Percentiles rank a stretch among this genome's conserved stretches.
phyloP scores from a whole-genome alignment of 2,797 vertebrate genomes.

The Rhyacichthys aspro region DNA sequence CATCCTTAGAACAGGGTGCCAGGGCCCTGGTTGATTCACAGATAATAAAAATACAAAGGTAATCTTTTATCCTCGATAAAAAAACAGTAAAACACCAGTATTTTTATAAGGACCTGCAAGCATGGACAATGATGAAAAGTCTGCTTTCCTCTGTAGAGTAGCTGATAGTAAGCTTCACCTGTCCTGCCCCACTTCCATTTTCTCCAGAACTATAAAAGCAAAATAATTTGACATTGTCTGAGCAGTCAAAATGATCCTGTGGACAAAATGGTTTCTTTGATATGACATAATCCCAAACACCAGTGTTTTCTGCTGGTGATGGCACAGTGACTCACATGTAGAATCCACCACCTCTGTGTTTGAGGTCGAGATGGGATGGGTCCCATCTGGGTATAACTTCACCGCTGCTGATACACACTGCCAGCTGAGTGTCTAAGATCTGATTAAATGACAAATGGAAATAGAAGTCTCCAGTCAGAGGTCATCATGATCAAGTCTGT shows the following conservation, averaged over 20 bases:
- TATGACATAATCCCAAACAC: neutral
- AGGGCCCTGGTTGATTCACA: conserved; percentile 74
- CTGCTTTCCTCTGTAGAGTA: conserved; percentile 84
- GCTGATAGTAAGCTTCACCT: conserved; percentile 85
- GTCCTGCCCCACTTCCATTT: conserved; percentile 54
- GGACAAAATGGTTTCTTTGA: neutral
- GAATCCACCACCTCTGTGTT: conserved; percentile 67
- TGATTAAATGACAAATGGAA: conserved; percentile 30
- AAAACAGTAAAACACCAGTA: neutral
- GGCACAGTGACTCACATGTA: conserved; percentile 61
- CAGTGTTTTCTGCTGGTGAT: neutral
- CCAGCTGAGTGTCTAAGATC: conserved; percentile 80
- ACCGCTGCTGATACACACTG: conserved; percentile 27
- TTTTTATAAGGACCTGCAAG: conserved; percentile 82
- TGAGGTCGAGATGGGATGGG: conserved; percentile 75
- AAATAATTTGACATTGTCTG: neutral
- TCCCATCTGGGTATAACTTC: conserved; percentile 67
- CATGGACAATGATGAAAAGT: conserved; percentile 84
- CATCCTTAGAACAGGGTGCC: conserved; percentile 82
- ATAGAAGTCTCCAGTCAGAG: neutral
- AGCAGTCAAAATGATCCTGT: neutral
- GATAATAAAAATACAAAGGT: neutral
- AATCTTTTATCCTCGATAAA: neutral
- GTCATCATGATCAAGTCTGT: neutral
- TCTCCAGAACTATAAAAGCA: conserved; percentile 57